phyloP scores from a whole-genome alignment of 2,113 vertebrate genomes.

The Hyperopisus bebe region DNA sequence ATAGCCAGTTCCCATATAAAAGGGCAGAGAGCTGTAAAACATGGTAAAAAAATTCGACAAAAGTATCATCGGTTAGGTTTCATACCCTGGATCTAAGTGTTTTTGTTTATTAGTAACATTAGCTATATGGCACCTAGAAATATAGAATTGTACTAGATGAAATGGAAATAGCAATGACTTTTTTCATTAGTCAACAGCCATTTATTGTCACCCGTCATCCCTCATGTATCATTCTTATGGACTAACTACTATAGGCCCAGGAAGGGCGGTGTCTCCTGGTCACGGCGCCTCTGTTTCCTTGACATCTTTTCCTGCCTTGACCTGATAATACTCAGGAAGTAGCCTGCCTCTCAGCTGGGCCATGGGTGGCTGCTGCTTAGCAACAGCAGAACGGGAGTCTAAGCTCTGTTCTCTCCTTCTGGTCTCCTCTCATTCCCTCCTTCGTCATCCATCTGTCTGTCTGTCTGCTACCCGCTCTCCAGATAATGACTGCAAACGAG shows the following conservation, averaged over 20 bases:
- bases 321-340: conserved; percentile 28
- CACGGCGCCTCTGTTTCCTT: neutral
- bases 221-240: neutral
- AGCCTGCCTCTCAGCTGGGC: conserved; percentile 29
- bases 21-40: neutral
- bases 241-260: neutral
- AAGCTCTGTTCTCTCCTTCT: neutral
- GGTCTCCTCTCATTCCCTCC: neutral
- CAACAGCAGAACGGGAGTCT: conserved; percentile 30
- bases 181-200: neutral
- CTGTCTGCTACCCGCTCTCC: neutral
- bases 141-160: neutral
- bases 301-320: neutral
- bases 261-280: neutral
- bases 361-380: conserved; percentile 43
- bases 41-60: neutral
- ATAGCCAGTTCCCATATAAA: neutral
- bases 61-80: neutral
- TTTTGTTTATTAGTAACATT: neutral
- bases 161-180: neutral
- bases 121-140: neutral
- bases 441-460: neutral
- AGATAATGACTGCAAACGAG: neutral
- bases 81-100: neutral
- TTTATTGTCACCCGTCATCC: neutral